phyloP scores from a whole-genome alignment of 2,888 invertebrate genomes.

The Lasioglossum calceatum region DNA sequence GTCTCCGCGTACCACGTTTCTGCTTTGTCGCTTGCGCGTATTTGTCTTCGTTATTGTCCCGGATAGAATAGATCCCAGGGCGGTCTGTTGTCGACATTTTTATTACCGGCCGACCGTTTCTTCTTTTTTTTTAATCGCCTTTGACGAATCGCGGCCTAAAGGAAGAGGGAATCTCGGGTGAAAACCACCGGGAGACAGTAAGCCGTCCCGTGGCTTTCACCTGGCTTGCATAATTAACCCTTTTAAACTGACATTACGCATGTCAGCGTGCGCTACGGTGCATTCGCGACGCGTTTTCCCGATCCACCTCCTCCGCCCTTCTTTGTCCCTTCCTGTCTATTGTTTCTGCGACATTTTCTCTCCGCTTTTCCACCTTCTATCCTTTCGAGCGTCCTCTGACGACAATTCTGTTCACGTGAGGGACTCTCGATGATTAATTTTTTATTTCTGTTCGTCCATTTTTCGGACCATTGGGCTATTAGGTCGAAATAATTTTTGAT shows the following conservation, averaged over 20 bases:
- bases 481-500: not conserved
- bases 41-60: conserved; percentile 42
- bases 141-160: conserved; percentile 36
- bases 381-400: conserved; percentile 32
- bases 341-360: conserved; percentile 33
- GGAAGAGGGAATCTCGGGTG: conserved; percentile 23
- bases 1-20: conserved; percentile 12
- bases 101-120: conserved; percentile 49
- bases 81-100: conserved; percentile 54
- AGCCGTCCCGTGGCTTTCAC: conserved; percentile 56
- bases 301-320: conserved; percentile 26
- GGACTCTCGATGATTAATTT: not conserved
- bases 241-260: conserved; percentile 52
- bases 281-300: conserved; percentile 49
- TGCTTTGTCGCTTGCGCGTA: conserved; percentile 15
- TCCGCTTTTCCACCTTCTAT: conserved; percentile 25
- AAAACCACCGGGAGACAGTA: conserved; percentile 40
- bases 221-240: conserved; percentile 63
- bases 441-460: not conserved
- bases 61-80: conserved; percentile 32
- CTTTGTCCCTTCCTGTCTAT: conserved; percentile 35
- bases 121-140: conserved; percentile 36
- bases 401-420: conserved; percentile 38
- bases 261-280: conserved; percentile 43
- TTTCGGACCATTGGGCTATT: not conserved